Evolutionary conservation across 1,140 invertebrate species (phyloP), one percentile per base, ranked within the genome.

Genomic region (Apis laboriosa): DNA sequence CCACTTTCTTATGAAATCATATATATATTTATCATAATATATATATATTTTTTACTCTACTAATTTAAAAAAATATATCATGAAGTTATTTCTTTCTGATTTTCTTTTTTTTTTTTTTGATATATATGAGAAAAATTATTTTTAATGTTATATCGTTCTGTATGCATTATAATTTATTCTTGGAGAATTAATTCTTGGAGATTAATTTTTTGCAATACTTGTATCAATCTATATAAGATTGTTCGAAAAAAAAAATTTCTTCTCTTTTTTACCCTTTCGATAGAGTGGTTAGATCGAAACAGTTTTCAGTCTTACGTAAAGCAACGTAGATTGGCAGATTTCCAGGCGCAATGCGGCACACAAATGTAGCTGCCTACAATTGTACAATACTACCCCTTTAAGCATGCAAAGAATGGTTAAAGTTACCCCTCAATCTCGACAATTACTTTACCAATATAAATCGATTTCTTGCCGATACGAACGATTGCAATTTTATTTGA

Each of bases 261-360:
- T 64, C 55, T 43, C n/a, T 28, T 49, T 70, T 68, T 78, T 28
- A 49, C 49, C 68, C 64, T 53, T 43, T 24, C 28, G 19, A 1
- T 43, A 21, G n/a, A 76, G 51, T 68, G 58, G 24, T 56, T 49
- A 24, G 53, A 80, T 72, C 53, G 70, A 78, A 75, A 86, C 64
- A 43, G 68, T 64, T 83, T 63, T 66, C 68, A 43, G 34, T 43
- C 70, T 80, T 86, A 83, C 56, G 84, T 80, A 83, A 87, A 87
- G 76, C 78, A 64, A 68, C 53, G n/a, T 60, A 85, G 73, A 85
- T 88, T 92, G 92, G 92, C 92, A 90, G 66, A 85, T 17, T 85
- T 91, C 91, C 92, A 92, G 87, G 86, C 90, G 92, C 92, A 92
- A 84, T 92, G 92, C 92, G 89, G 89, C 85, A 89, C 89, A 81